Evolutionary conservation across 2,113 vertebrate genomes (phyloP).

Genomic region (Eubucco bourcierii): DNA sequence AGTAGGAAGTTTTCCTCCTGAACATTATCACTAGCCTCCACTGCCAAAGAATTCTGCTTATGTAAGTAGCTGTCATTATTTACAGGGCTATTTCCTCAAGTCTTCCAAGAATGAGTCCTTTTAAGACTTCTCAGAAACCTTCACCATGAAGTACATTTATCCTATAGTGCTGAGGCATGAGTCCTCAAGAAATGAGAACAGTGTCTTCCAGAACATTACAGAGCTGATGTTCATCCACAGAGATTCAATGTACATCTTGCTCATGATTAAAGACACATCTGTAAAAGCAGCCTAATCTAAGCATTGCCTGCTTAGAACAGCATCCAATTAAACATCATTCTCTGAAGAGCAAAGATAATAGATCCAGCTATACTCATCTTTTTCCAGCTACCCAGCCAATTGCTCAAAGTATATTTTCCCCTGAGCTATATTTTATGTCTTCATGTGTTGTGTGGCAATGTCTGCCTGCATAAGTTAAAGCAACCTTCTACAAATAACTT

Average conservation of each 20-base stretch:
- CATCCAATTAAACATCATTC: constrained; percentile 64
- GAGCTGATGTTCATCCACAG: constrained; percentile 43
- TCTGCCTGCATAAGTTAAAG: constrained; percentile 44
- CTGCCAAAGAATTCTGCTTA: constrained; percentile 30
- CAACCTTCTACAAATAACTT: constrained; percentile 37
- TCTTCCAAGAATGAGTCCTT: constrained; percentile 59
- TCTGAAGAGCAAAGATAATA: constrained; percentile 35
- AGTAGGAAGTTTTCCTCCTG: not conserved
- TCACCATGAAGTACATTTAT: constrained; percentile 39
- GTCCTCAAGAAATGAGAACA: constrained; percentile 30
- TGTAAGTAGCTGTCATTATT: constrained; percentile 44
- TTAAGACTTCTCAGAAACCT: constrained; percentile 66
- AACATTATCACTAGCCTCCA: constrained; percentile 6
- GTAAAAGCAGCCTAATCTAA: constrained; percentile 52
- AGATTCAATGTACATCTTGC: constrained; percentile 47
- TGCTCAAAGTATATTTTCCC: constrained; percentile 44
- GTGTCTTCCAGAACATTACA: constrained; percentile 47
- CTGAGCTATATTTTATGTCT: constrained; percentile 54
- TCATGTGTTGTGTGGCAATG: constrained; percentile 35
- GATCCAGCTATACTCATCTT: constrained; percentile 51
- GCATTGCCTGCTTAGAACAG: constrained; percentile 49
- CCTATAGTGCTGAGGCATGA: not conserved
- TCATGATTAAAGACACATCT: constrained; percentile 58
- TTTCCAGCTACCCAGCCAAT: constrained; percentile 63
- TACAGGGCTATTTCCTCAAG: constrained; percentile 39